phyloP scores from a whole-genome alignment of 2,888 invertebrate species.

The Baccha elongata region DNA sequence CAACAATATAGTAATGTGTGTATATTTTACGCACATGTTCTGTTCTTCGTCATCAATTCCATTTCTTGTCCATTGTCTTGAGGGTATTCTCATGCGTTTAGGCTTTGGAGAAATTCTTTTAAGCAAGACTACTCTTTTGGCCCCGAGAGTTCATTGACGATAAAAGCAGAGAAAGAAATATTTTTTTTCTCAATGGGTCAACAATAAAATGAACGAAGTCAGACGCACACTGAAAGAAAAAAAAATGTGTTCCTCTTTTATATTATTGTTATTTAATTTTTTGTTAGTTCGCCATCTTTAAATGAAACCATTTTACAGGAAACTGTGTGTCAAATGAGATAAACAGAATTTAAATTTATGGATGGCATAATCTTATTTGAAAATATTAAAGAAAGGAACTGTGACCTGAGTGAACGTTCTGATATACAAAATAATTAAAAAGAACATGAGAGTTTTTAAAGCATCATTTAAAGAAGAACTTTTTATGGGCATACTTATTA shows the following conservation, averaged over 20 bases:
- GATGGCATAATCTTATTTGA: neutral
- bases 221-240: constrained; percentile 19
- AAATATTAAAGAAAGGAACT: constrained; percentile 14
- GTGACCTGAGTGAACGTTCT: constrained; percentile 9
- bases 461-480: too few species aligned
- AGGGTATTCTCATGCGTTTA: constrained; percentile 6
- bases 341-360: constrained; percentile 52
- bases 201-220: constrained; percentile 51
- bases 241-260: neutral
- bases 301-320: constrained; percentile 58
- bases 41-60: constrained; percentile 39
- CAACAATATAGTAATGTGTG: constrained; percentile 69
- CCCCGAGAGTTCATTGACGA: constrained; percentile 43
- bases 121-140: constrained; percentile 13
- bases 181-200: constrained; percentile 62
- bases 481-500: too few species aligned
- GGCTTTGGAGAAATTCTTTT: constrained; percentile 54
- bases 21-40: constrained; percentile 56
- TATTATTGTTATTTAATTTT: neutral
- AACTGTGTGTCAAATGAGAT: constrained; percentile 55
- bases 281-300: constrained; percentile 16
- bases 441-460: too few species aligned
- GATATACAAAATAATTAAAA: too few species aligned
- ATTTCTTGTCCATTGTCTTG: constrained; percentile 6
- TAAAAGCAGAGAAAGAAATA: constrained; percentile 50